phyloP scores from a whole-genome alignment of 2,113 vertebrate genomes.

The Apus apus region DNA sequence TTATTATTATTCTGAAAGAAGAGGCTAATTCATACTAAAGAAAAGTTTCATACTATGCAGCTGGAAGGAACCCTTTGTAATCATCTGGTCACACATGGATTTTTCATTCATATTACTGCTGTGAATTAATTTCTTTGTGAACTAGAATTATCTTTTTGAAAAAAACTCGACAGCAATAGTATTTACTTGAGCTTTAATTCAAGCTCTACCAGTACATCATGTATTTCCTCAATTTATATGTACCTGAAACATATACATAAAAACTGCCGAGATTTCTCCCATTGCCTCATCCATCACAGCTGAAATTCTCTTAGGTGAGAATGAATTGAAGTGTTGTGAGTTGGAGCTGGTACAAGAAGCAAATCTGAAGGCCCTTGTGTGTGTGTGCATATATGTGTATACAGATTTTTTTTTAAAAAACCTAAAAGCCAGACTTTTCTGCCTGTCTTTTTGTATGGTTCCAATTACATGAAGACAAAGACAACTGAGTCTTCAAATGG shows the following conservation, averaged over 20 bases:
- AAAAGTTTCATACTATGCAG: background rate
- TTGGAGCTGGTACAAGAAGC: slow-evolving; percentile 61
- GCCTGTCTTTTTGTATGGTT: background rate
- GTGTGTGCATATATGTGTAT: background rate
- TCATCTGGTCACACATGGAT: background rate
- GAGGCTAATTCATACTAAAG: background rate
- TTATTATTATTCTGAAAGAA: background rate
- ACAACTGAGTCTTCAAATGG: background rate
- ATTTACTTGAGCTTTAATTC: background rate
- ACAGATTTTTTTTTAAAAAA: background rate
- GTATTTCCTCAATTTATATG: slow-evolving; percentile 8
- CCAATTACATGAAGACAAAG: slow-evolving; percentile 20
- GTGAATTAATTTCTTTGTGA: background rate
- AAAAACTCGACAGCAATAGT: background rate
- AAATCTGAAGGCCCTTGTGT: slow-evolving; percentile 51
- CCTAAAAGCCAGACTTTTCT: background rate
- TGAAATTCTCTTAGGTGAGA: slow-evolving; percentile 29
- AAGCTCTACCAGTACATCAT: background rate
- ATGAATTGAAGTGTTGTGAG: slow-evolving; percentile 46
- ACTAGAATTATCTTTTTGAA: background rate
- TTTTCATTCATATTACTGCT: background rate
- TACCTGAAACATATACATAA: slow-evolving; percentile 57
- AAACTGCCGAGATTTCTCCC: slow-evolving; percentile 43
- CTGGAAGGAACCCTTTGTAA: background rate
- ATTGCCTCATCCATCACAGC: slow-evolving; percentile 57